phyloP scores from a whole-genome alignment of 2,888 invertebrate genomes.

The Merodon equestris region DNA sequence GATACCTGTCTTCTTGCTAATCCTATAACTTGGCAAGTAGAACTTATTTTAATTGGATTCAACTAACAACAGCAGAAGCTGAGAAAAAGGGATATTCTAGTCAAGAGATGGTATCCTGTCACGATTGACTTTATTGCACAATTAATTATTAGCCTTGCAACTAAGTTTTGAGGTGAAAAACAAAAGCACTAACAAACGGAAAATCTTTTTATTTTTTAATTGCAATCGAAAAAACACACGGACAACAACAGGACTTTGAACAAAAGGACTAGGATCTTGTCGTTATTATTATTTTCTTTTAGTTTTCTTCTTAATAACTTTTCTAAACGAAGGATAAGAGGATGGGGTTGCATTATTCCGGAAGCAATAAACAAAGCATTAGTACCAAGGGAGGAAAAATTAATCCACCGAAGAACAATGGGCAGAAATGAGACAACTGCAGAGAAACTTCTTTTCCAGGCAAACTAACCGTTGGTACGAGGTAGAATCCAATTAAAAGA shows the following conservation, averaged over 20 bases:
- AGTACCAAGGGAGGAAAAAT: constrained; percentile 5
- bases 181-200: neutral
- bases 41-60: constrained; percentile 50
- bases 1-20: neutral
- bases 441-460: constrained; percentile 16
- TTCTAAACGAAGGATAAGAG: constrained; percentile 38
- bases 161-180: neutral
- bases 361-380: too few species aligned
- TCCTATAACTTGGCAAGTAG: constrained; percentile 6
- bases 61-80: neutral
- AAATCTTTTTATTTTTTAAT: constrained; percentile 29
- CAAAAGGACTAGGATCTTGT: neutral
- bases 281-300: neutral
- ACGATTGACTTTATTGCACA: constrained; percentile 64
- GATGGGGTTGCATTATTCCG: neutral
- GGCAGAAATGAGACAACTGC: constrained; percentile 34
- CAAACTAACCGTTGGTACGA: constrained; percentile 13
- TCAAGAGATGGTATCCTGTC: constrained; percentile 42
- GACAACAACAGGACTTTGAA: neutral
- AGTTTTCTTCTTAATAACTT: constrained; percentile 60
- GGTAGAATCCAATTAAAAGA: too few species aligned
- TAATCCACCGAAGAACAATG: constrained; percentile 25
- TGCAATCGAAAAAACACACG: constrained; percentile 21
- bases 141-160: constrained; percentile 50
- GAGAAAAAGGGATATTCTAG: neutral